Evolutionary conservation across 2,888 invertebrate genomes (phyloP), one percentile per base, ranked within the genome.

Genomic region (Pollenia labialis): DNA sequence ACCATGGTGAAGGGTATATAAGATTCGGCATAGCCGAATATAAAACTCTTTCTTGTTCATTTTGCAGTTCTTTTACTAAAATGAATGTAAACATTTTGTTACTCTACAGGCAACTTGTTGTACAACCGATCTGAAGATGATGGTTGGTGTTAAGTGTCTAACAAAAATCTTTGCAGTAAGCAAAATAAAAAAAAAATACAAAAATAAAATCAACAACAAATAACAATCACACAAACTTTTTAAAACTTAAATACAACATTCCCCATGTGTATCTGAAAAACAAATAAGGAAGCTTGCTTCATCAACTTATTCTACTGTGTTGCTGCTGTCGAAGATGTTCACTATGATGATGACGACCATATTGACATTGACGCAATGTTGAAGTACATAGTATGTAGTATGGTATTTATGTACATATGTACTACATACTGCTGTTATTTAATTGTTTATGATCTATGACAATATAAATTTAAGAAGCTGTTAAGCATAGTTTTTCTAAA

Each of bases 31-130:
- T 1, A 32, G 4, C 32, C 32, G 32, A 32, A 32, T 32, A 32
- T 0, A 32, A 6, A 4, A 32, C 32, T 32, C 6, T 32, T 32
- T 6, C 32, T 6, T 32, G 32, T 84, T 58, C 40, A 71, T 86
- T 18, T 72, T 75, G 2, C 42, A 23, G 56, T 42, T 66, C 58
- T 50, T n/a, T 14, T 32, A 32, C 66, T 68, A 40, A 72, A 62
- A 83, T 52, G n/a, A 68, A 87, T 76, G 83, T 87, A 76, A 87
- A 87, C 83, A 83, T 76, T 81, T 84, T 80, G 75, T 80, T 71
- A 66, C 75, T 48, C 54, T 71, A 56, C 66, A 4, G 48, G 75
- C 46, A 76, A 72, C 79, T 69, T 79, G 85, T 58, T 77, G 77
- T 81, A 64, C 32, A 50, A 40, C 9, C 14, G 46, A 72, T 76